phyloP scores from a whole-genome alignment of 2,888 invertebrate species.

The Agrilus cyanescens region DNA sequence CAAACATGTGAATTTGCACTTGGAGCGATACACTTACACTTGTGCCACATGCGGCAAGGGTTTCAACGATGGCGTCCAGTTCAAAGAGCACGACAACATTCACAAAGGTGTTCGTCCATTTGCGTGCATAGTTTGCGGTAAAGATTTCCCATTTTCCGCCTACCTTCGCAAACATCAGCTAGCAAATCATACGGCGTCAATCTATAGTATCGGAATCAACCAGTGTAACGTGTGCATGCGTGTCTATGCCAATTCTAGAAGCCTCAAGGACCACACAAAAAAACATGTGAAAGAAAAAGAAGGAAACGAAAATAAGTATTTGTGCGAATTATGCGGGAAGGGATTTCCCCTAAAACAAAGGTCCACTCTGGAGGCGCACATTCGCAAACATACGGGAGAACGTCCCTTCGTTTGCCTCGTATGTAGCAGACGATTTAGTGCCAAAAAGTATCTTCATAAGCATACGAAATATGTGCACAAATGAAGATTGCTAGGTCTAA shows the following conservation, averaged over 20 bases:
- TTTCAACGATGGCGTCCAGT: slow-evolving; percentile 12
- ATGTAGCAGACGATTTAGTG: slow-evolving; percentile 45
- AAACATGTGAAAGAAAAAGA: slow-evolving; percentile 27
- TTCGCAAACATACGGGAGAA: slow-evolving; percentile 45
- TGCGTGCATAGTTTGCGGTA: slow-evolving; percentile 35
- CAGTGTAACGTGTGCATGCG: slow-evolving; percentile 38
- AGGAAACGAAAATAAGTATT: slow-evolving; percentile 30
- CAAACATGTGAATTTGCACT: slow-evolving; percentile 5
- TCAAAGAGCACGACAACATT: slow-evolving; percentile 19
- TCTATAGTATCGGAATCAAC: slow-evolving; percentile 20
- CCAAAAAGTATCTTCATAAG: slow-evolving; percentile 43
- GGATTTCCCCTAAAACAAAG: slow-evolving; percentile 36
- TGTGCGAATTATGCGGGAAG: slow-evolving; percentile 45
- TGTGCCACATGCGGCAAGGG: slow-evolving; percentile 22
- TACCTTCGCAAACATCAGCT: slow-evolving; percentile 37
- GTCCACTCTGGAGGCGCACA: slow-evolving; percentile 47
- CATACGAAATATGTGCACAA: slow-evolving; percentile 37
- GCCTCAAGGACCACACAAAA: slow-evolving; percentile 24
- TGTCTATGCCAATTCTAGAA: slow-evolving; percentile 28
- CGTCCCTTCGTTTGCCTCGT: slow-evolving; percentile 42
- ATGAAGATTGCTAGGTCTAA: background rate
- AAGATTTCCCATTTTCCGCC: slow-evolving; percentile 26
- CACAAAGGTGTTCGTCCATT: slow-evolving; percentile 37
- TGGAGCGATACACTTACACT: slow-evolving; percentile 7
- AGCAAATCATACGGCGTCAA: slow-evolving; percentile 34